phyloP scores from a whole-genome alignment of 2,113 vertebrate species.

The Percopsis transmontana region DNA sequence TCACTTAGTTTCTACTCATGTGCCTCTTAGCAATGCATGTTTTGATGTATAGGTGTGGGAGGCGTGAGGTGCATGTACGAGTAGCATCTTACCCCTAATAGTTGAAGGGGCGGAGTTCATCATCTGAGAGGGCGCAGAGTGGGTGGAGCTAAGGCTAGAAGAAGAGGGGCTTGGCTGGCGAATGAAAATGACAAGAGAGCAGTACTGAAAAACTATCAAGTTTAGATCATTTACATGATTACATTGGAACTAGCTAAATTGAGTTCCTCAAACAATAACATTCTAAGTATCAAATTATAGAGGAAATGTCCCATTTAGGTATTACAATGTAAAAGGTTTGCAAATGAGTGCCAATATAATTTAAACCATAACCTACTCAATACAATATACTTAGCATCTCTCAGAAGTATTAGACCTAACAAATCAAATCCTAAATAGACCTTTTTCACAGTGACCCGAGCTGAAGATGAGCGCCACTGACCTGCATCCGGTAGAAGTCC shows the following conservation, averaged over 20 bases:
- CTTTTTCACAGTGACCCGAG: too few species aligned
- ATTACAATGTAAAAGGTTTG: too few species aligned
- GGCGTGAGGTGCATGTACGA: not conserved
- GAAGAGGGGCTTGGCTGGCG: conserved; percentile 93
- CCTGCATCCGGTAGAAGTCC: conserved; percentile 97
- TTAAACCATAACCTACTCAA: too few species aligned
- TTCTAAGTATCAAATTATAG: too few species aligned
- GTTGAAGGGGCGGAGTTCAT: conserved; percentile 90
- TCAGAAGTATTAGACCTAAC: too few species aligned
- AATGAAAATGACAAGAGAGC: conserved; percentile 38
- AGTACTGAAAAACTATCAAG: not conserved
- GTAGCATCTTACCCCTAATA: conserved; percentile 85
- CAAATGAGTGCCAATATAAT: too few species aligned
- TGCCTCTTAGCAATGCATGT: not conserved
- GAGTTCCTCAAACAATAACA: not conserved
- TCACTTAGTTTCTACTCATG: too few species aligned
- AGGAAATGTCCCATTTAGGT: too few species aligned
- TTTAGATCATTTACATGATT: not conserved
- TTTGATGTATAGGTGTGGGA: too few species aligned
- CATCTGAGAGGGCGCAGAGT: conserved; percentile 95
- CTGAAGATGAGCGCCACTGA: conserved; percentile 48
- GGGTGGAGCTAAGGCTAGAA: conserved; percentile 95
- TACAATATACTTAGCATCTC: too few species aligned
- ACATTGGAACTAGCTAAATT: not conserved
- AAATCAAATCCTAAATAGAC: too few species aligned